Evolutionary conservation across 2,113 vertebrate genomes (phyloP).

Genomic region (Craseonycteris thonglongyai): DNA sequence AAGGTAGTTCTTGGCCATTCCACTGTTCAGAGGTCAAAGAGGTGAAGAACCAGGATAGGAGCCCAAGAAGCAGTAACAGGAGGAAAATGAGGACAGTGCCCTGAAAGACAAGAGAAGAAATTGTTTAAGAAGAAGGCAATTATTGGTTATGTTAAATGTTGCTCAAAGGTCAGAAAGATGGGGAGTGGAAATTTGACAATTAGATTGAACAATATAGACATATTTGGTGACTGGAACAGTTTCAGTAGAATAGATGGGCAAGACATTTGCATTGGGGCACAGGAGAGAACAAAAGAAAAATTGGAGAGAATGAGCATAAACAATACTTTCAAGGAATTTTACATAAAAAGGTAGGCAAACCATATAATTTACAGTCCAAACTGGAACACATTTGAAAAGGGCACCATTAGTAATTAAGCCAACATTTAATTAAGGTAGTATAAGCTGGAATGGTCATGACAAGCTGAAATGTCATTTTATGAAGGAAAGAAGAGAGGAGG

Average conservation of each 20-base stretch:
- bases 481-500: neutral
- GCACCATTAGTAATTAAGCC: conserved; percentile 53
- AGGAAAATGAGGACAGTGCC: neutral
- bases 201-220: neutral
- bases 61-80: neutral
- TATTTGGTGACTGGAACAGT: neutral
- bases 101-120: neutral
- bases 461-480: conserved; percentile 17
- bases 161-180: neutral
- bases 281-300: neutral
- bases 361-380: neutral
- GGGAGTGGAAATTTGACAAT: neutral
- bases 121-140: neutral
- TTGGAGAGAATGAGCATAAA: neutral
- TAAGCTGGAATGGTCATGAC: neutral
- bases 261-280: neutral
- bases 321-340: neutral
- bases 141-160: neutral
- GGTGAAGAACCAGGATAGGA: neutral
- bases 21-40: neutral
- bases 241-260: neutral
- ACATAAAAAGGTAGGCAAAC: neutral
- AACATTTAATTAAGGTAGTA: neutral
- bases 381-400: conserved; percentile 41
- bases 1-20: neutral